Percentiles rank a stretch among this genome's conserved stretches.
phyloP scores from a whole-genome alignment of 2,797 vertebrate genomes.

The Petrocephalus schoutedeni region DNA sequence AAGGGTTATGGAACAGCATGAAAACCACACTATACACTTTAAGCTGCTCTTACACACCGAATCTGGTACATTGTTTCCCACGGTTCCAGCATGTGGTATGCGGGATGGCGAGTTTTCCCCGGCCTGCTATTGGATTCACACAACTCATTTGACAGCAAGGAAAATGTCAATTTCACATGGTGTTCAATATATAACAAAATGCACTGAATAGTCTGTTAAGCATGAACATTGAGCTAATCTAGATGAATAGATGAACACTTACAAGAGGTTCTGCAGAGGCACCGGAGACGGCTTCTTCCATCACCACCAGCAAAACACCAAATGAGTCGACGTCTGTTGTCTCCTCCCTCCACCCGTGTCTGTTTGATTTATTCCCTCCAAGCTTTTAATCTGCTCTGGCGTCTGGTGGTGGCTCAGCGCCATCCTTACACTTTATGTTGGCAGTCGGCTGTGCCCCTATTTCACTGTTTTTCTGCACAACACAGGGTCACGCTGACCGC shows the following conservation, averaged over 20 bases:
- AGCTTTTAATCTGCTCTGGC: background rate
- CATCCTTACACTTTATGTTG: background rate
- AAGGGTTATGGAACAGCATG: constrained; percentile 27
- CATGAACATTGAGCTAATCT: background rate
- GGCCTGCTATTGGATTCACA: background rate
- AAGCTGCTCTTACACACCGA: background rate
- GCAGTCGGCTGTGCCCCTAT: background rate
- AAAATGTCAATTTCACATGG: background rate
- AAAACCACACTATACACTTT: constrained; percentile 31
- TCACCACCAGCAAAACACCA: background rate
- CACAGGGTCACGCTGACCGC: background rate
- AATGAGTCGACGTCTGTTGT: background rate
- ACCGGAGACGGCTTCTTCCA: background rate
- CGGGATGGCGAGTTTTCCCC: background rate
- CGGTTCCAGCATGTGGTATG: background rate
- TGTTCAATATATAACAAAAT: background rate
- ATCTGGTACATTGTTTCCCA: background rate
- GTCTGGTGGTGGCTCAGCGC: background rate
- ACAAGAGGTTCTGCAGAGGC: background rate
- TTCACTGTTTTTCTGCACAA: background rate
- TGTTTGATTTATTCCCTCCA: background rate
- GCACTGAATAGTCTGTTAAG: background rate
- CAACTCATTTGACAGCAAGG: background rate
- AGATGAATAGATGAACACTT: background rate
- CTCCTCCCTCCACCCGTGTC: background rate